phyloP scores from a whole-genome alignment of 2,888 invertebrate genomes.

The Nowickia ferox region DNA sequence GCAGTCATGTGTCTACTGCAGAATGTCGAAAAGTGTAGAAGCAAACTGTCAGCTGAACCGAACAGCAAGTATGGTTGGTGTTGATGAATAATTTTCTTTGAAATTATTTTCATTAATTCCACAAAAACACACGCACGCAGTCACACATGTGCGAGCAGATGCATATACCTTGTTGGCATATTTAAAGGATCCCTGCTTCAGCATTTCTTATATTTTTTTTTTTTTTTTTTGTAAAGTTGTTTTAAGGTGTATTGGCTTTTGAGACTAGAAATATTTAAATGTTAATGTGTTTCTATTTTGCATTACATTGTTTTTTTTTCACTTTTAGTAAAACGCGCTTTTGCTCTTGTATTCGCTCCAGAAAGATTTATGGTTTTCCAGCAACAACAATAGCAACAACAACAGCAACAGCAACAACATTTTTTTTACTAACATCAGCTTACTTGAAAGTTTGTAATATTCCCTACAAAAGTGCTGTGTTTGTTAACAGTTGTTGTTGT shows the following conservation, averaged over 20 bases:
- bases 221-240: slow-evolving; percentile 27
- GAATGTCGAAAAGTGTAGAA: slow-evolving; percentile 15
- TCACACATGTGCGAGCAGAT: background rate
- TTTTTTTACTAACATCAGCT: slow-evolving; percentile 46
- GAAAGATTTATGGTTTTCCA: slow-evolving; percentile 65
- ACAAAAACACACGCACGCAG: background rate
- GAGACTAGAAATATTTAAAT: slow-evolving; percentile 43
- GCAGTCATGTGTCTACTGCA: background rate
- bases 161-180: slow-evolving; percentile 17
- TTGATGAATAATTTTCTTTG: slow-evolving; percentile 43
- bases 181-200: slow-evolving; percentile 4
- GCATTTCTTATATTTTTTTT: background rate
- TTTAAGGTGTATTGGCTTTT: slow-evolving; percentile 67
- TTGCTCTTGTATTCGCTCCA: slow-evolving; percentile 13
- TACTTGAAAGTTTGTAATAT: slow-evolving; percentile 65
- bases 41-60: slow-evolving; percentile 29
- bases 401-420: slow-evolving; percentile 35
- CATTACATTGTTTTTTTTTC: slow-evolving; percentile 34
- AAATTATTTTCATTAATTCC: slow-evolving; percentile 25
- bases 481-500: slow-evolving; percentile 21
- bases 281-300: slow-evolving; percentile 1
- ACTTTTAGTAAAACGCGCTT: slow-evolving; percentile 44
- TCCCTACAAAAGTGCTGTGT: slow-evolving; percentile 30
- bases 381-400: slow-evolving; percentile 37
- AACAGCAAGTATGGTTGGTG: slow-evolving; percentile 43